phyloP scores from a whole-genome alignment of 2,797 vertebrate genomes.

The Craterocephalus amniculus region DNA sequence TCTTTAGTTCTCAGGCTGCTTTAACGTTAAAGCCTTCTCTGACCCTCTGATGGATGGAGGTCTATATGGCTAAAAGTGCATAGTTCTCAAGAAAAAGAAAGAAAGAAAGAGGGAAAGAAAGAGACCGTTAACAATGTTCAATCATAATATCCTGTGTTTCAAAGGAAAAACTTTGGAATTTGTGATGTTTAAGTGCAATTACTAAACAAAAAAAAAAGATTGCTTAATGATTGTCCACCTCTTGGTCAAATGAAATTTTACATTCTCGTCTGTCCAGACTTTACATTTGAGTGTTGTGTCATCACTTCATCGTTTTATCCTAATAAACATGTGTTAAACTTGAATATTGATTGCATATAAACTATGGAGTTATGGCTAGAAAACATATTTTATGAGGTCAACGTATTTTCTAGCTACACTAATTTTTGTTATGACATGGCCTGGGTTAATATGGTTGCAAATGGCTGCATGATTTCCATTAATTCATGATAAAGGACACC shows the following conservation, averaged over 20 bases:
- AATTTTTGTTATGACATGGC: neutral
- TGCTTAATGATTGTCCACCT: neutral
- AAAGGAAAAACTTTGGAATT: neutral
- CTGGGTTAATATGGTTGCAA: neutral
- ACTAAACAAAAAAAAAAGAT: neutral
- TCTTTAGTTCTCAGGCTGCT: constrained; percentile 22
- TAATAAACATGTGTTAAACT: neutral
- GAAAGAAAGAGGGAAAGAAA: neutral
- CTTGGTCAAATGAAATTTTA: neutral
- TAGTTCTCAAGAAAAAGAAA: neutral
- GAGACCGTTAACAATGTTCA: neutral
- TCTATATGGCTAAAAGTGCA: constrained; percentile 8
- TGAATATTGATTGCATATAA: neutral
- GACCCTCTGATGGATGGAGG: neutral
- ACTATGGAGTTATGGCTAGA: neutral
- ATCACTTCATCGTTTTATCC: neutral
- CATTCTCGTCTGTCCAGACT: neutral
- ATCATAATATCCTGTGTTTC: neutral
- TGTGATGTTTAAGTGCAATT: neutral
- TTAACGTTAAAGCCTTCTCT: constrained; percentile 7
- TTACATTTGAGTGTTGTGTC: neutral
- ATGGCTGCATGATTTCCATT: neutral
- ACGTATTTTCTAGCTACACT: neutral
- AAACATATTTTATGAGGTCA: neutral
- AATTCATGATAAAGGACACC: neutral